Evolutionary conservation across 1,140 invertebrate genomes (phyloP).

Genomic region (Lepidurus packardi): DNA sequence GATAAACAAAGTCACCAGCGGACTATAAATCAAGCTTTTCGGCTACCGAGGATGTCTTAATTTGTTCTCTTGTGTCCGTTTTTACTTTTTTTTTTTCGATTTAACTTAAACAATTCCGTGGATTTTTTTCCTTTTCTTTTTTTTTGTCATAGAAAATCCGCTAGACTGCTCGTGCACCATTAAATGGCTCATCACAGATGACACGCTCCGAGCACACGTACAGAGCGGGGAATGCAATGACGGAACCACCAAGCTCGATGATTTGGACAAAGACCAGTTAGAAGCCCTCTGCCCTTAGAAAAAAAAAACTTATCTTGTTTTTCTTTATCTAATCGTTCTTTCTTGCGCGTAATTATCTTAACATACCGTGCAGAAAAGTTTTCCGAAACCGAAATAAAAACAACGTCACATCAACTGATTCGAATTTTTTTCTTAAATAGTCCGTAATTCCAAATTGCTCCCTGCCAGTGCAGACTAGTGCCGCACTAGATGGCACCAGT

Average conservation of each 20-base stretch:
- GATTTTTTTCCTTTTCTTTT: neutral
- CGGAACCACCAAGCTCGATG: slow-evolving; percentile 5
- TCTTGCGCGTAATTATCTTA: neutral
- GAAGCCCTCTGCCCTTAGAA: neutral
- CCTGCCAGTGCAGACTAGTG: too few species aligned
- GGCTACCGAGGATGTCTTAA: neutral
- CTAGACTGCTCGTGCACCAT: slow-evolving; percentile 13
- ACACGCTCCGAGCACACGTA: slow-evolving; percentile 1
- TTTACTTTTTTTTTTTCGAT: neutral
- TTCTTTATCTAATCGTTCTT: neutral
- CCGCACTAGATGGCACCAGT: too few species aligned
- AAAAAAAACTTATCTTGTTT: neutral
- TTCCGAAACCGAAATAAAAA: too few species aligned
- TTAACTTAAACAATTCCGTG: neutral
- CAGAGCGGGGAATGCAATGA: slow-evolving; percentile 10
- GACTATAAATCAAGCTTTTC: slow-evolving; percentile 3
- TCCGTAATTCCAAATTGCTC: too few species aligned
- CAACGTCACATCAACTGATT: too few species aligned
- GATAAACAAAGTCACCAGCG: neutral
- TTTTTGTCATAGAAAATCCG: neutral
- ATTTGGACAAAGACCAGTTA: neutral
- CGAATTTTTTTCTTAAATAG: too few species aligned
- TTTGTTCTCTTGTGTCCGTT: neutral
- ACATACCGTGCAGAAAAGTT: too few species aligned
- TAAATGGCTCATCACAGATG: slow-evolving; percentile 9